phyloP scores from a whole-genome alignment of 2,113 vertebrate species.

The Stomatorhinus ivindoensis region DNA sequence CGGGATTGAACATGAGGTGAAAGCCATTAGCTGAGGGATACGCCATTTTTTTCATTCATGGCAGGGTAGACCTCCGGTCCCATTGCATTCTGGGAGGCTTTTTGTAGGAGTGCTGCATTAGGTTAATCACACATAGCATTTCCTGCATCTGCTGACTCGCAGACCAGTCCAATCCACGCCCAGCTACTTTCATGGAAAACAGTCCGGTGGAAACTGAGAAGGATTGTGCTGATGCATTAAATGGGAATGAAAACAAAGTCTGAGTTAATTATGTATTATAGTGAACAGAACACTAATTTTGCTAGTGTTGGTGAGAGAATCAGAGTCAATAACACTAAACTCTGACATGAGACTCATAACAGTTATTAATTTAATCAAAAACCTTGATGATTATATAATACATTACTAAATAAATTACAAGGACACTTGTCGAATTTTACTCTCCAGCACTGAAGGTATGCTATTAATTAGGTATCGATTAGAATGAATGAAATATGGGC shows the following conservation, averaged over 20 bases:
- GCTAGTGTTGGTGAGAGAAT: background rate
- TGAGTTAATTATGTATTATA: background rate
- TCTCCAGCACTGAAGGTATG: background rate
- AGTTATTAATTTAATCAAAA: background rate
- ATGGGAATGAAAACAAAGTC: background rate
- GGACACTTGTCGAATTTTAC: background rate
- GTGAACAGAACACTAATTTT: background rate
- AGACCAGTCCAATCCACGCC: background rate
- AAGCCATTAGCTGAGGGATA: background rate
- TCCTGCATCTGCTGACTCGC: background rate
- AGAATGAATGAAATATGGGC: background rate
- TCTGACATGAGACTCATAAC: background rate
- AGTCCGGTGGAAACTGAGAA: background rate
- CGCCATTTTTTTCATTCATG: background rate
- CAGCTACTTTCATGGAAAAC: background rate
- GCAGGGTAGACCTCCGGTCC: background rate
- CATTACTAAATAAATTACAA: background rate
- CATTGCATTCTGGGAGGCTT: slow-evolving; percentile 1
- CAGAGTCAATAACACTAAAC: background rate
- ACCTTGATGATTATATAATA: background rate
- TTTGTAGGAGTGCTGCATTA: background rate
- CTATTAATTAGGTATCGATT: background rate
- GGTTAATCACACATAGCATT: slow-evolving; percentile 2
- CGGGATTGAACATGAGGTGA: background rate
- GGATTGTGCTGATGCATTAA: background rate